A percentile compares a stretch with the other conserved stretches of the same genome.
These are phyloP conservation scores for Penaeus vannamei DNA, from an alignment of 1,140 invertebrate genomes.

Conservation along the genomic window DNA sequence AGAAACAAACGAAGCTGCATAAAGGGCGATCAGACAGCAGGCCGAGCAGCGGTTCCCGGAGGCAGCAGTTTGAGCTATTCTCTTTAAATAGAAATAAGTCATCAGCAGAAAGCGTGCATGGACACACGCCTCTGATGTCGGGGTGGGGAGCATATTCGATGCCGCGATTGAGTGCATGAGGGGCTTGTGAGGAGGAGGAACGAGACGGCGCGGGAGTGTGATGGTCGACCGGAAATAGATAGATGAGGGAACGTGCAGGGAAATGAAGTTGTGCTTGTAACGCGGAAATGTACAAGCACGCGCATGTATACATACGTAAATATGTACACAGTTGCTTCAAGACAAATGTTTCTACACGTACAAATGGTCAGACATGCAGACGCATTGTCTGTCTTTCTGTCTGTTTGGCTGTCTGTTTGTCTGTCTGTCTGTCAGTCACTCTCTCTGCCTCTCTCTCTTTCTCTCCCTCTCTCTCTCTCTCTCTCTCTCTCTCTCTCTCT, in stretches of 20 bases:
- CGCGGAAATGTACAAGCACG: neutral
- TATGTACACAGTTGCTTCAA: neutral
- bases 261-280: too few relatives aligned
- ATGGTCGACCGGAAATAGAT: too few relatives aligned
- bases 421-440: neutral
- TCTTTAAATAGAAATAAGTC: too few relatives aligned
- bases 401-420: neutral
- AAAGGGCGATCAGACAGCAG: too few relatives aligned
- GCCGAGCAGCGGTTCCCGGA: too few relatives aligned
- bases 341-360: neutral
- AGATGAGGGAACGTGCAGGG: too few relatives aligned
- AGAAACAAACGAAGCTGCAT: too few relatives aligned
- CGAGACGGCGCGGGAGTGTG: too few relatives aligned
- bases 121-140: too few relatives aligned
- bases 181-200: neutral
- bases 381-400: neutral
- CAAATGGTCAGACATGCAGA: neutral
- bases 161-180: neutral
- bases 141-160: too few relatives aligned
- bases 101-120: too few relatives aligned
- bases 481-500: conserved; percentile 12
- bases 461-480: conserved; percentile 12
- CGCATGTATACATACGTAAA: neutral
- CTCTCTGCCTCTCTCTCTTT: neutral
- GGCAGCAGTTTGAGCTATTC: too few relatives aligned